Conservation (phyloP, 2,888 invertebrate genomes). For the Heliconius hortense region DNA sequence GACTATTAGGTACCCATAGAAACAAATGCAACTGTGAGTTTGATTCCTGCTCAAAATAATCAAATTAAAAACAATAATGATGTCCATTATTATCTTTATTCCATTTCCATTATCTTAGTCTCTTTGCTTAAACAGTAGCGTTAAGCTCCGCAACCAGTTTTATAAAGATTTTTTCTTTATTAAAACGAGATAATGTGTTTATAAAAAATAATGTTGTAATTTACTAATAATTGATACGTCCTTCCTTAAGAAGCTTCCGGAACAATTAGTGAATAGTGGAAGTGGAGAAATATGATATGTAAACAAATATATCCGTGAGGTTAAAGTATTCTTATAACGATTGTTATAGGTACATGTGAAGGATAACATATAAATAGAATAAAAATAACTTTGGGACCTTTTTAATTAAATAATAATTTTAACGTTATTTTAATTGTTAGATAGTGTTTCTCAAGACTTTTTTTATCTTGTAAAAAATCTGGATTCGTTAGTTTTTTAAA, state of each 20-base stretch:
- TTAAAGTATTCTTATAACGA: conserved; percentile 34
- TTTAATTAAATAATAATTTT: not conserved
- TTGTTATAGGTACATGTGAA: not conserved
- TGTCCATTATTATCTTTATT: no score
- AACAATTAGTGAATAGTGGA: conserved; percentile 37
- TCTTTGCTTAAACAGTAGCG: not conserved
- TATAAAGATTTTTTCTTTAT: not conserved
- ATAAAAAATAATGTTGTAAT: conserved; percentile 15
- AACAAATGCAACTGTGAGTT: no score
- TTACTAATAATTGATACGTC: conserved; percentile 43
- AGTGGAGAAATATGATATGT: conserved; percentile 40
- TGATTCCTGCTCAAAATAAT: no score
- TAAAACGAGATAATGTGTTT: not conserved
- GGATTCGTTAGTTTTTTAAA: no score
- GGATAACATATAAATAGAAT: not conserved
- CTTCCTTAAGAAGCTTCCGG: conserved; percentile 41
- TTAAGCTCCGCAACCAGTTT: not conserved
- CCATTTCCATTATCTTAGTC: not conserved
- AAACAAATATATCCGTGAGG: conserved; percentile 42
- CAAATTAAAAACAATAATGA: no score
- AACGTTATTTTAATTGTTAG: not conserved
- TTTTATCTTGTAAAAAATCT: no score
- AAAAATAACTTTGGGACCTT: not conserved
- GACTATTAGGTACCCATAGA: no score
- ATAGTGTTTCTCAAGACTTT: not conserved